Conservation (phyloP, 2,888 invertebrate species). For the Masnerella sp. region DNA sequence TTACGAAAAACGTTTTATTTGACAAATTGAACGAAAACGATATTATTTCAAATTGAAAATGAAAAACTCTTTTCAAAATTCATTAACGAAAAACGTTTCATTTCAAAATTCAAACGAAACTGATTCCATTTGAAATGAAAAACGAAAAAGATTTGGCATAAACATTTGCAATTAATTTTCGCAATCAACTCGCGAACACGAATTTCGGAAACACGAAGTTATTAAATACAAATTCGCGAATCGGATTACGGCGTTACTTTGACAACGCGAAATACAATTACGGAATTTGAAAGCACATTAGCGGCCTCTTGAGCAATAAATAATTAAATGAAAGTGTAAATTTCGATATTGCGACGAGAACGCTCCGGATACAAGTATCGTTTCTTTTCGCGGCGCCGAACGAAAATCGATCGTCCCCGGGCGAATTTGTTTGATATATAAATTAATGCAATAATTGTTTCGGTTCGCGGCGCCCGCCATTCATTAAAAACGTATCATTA, state of each 20-base stretch:
- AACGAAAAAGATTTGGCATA: too few relatives aligned
- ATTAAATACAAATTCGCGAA: constrained; percentile 11
- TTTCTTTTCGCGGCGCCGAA: constrained; percentile 40
- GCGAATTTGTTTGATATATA: constrained; percentile 41
- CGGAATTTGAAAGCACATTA: constrained; percentile 44
- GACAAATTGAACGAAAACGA: too few relatives aligned
- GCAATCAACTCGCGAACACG: too few relatives aligned
- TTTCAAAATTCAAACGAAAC: too few relatives aligned
- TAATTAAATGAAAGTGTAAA: constrained; percentile 45
- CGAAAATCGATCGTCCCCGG: constrained; percentile 42
- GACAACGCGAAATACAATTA: constrained; percentile 31
- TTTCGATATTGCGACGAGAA: constrained; percentile 39
- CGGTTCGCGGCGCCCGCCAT: constrained; percentile 41
- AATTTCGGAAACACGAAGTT: too few relatives aligned
- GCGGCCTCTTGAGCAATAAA: constrained; percentile 48
- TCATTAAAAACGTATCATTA: constrained; percentile 57
- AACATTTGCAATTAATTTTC: too few relatives aligned
- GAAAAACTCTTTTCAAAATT: too few relatives aligned
- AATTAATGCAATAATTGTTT: constrained; percentile 43
- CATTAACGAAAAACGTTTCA: too few relatives aligned
- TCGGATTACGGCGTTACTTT: constrained; percentile 25
- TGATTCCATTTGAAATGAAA: too few relatives aligned
- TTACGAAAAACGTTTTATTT: too few relatives aligned
- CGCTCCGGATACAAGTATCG: constrained; percentile 31
- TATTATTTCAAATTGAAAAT: too few relatives aligned